Evolutionary conservation across 2,113 vertebrate species (phyloP), one percentile per base, ranked within the genome.

Genomic region (Ploceus nigricollis): DNA sequence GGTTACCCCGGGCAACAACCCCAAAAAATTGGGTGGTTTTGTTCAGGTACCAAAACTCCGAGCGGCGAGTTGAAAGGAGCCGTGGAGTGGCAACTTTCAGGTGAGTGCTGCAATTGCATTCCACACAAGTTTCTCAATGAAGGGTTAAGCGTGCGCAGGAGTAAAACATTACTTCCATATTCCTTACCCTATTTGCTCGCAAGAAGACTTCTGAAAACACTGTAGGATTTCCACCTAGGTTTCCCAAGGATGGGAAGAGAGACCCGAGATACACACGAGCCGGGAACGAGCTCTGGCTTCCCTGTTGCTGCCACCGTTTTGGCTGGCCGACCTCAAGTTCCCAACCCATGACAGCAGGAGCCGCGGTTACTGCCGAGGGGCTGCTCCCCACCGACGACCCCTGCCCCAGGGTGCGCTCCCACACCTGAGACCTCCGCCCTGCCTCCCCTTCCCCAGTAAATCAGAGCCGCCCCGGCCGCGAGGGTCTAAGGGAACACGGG

Each of bases 21-120:
- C 77, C 1, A 4, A 19, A 65, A 69, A 8, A 11, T 3, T 0
- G 70, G 24, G 22, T 47, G 1, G 4, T 25, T 51, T 37, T 9
- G 35, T 64, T 57, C 78, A 23, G 78, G 23, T 10, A n/a, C 20
- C 18, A 20, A 33, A 94, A 71, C 75, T 90, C 70, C 15, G 58
- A 28, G 35, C 45, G 8, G 61, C 40, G 30, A 75, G 28, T 56
- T 85, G 10, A 37, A 35, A 58, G 90, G 69, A 63, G 51, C 57
- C 4, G 33, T 57, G 92, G 85, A 77, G 65, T 13, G 80, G 76
- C 54, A 94, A 83, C 71, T 92, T 93, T 22, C 75, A 68, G 79
- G 85, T 82, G 85, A 92, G 78, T 9, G 70, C 42, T 30, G 37
- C 19, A 31, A 8, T 10, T 6, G 57, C 56, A 0, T 77, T 76